Conservation (phyloP, 2,797 vertebrate genomes). For the Thamnophis elegans region DNA sequence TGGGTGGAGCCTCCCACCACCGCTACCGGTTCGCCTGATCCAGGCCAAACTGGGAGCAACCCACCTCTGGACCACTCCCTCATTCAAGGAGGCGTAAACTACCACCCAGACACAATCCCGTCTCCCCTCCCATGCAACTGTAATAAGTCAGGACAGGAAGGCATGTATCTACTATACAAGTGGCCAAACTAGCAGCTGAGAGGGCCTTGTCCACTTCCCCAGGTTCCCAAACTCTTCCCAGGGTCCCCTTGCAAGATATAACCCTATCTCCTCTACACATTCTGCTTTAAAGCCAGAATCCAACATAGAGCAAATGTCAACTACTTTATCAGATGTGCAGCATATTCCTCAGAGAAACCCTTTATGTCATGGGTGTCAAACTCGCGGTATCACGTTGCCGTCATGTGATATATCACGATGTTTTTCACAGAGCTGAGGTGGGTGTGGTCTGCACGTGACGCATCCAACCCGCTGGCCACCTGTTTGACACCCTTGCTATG, state of each 20-base stretch:
- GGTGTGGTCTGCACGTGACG: too few species aligned
- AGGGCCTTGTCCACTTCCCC: background rate
- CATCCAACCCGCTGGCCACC: too few species aligned
- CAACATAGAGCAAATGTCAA: background rate
- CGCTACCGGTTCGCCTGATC: too few species aligned
- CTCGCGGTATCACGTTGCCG: fast-evolving
- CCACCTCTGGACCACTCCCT: background rate
- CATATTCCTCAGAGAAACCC: background rate
- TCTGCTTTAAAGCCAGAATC: background rate
- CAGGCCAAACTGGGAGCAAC: too few species aligned
- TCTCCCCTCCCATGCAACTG: background rate
- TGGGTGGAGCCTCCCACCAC: too few species aligned
- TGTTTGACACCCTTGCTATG: background rate
- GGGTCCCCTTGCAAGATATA: background rate
- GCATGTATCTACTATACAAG: background rate
- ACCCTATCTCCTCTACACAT: background rate
- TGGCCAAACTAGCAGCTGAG: background rate
- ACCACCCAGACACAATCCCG: background rate
- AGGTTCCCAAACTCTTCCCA: too few species aligned
- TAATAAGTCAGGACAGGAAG: background rate
- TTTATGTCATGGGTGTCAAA: background rate
- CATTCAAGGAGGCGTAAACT: background rate
- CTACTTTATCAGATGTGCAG: background rate
- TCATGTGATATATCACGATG: too few species aligned
- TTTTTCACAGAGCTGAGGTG: too few species aligned